Evolutionary conservation across 2,888 invertebrate species (phyloP), one percentile per base, ranked within the genome.

Genomic region (Agelastica alni): DNA sequence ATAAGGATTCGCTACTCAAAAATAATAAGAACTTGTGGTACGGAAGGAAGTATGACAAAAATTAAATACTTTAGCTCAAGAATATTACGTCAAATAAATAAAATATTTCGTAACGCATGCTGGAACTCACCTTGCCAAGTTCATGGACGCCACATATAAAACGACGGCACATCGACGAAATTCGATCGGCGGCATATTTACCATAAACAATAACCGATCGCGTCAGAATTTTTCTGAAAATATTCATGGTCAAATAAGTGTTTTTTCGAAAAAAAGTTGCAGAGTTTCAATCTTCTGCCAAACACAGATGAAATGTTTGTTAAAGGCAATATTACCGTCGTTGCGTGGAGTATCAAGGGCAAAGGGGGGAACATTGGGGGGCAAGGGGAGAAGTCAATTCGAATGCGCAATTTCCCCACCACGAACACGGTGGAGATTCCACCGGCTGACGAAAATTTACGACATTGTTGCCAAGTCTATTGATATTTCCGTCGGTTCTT

Each of bases 331-430:
- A 66, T 67, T 61, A 60, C 56, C 52, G 58, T 47, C 49, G 42
- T 20, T 43, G 44, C 31, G 32, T 42, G 41, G 49, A 32, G 49
- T 31, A 49, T 39, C 39, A 37, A 47, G 39, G 43, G 31, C 34
- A 28, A n/a, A 31, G 18, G 45, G 51, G 42, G 53, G 36, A 51
- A 43, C 36, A 1, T 20, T 43, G 45, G 62, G 60, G 64, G 63
- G 55, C 56, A 56, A 59, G 58, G 49, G 58, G 62, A 59, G 64
- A 58, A 64, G 57, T 60, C 53, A 68, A 66, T 70, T 67, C 68
- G 72, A 74, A 74, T 75, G 75, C 75, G 74, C 74, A 75, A 73
- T 74, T 73, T 72, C 73, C 74, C 28, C 9, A 16, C 41, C 46
- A 13, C 28, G 34, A 31, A 47, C 44, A 39, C 39, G 44, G 49